phyloP scores from a whole-genome alignment of 1,140 invertebrate species.

The Ylistrum balloti region DNA sequence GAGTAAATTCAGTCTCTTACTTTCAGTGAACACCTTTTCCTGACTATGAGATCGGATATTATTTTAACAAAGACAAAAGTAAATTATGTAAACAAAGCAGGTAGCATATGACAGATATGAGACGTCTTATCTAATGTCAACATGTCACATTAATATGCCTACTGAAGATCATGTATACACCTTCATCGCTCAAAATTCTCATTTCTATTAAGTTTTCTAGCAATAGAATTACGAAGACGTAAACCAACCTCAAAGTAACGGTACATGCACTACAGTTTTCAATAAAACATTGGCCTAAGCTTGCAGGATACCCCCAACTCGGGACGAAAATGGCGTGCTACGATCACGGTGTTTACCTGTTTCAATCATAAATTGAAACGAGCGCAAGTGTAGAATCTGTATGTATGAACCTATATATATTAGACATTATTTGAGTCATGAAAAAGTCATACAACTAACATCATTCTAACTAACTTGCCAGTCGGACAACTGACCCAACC shows the following conservation, averaged over 20 bases:
- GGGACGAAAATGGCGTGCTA: constrained; percentile 22
- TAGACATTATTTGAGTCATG: neutral
- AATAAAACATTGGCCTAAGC: neutral
- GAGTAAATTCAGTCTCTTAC: no score
- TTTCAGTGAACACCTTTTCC: no score
- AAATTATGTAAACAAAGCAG: constrained; percentile 17
- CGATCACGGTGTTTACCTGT: neutral
- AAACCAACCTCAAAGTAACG: no score
- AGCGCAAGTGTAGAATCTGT: neutral
- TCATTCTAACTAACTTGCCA: neutral
- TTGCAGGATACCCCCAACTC: neutral
- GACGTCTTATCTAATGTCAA: neutral
- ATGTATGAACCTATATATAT: neutral
- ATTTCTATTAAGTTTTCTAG: neutral
- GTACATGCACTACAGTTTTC: no score
- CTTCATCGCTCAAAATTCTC: neutral
- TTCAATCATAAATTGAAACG: neutral
- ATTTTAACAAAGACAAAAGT: neutral
- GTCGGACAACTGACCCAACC: neutral
- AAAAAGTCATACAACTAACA: neutral
- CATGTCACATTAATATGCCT: neutral
- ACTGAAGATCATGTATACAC: neutral
- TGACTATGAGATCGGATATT: neutral
- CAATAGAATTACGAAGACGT: neutral
- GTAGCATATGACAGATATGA: neutral